Percentiles rank a stretch among this genome's conserved stretches.
phyloP scores from a whole-genome alignment of 2,888 invertebrate genomes.

The Cheilosia vulpina region DNA sequence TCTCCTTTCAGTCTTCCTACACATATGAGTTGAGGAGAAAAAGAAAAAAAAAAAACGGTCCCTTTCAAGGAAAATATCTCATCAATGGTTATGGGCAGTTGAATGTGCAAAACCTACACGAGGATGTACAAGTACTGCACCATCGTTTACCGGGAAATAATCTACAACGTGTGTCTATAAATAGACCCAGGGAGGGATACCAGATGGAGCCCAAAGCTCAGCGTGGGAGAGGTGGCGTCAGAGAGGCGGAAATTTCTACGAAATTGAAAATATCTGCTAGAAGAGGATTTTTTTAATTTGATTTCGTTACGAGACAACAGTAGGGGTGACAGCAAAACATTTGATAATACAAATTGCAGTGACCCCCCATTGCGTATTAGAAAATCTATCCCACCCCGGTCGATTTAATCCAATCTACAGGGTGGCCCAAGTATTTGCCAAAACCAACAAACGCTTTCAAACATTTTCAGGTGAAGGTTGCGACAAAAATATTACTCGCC shows the following conservation, averaged over 20 bases:
- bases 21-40: too few species aligned
- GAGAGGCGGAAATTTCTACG: conserved; percentile 10
- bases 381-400: too few species aligned
- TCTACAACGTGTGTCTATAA: conserved; percentile 8
- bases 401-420: too few species aligned
- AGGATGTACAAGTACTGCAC: background rate
- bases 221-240: background rate
- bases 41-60: conserved; percentile 1
- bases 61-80: conserved; percentile 17
- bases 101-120: conserved; percentile 9
- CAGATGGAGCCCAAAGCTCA: conserved; percentile 13
- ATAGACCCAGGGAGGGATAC: background rate
- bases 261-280: conserved; percentile 30
- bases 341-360: background rate
- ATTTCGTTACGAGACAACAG: conserved; percentile 6
- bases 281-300: conserved; percentile 34
- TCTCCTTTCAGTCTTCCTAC: background rate
- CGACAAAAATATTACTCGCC: background rate
- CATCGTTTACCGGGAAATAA: conserved; percentile 9
- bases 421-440: conserved; percentile 1
- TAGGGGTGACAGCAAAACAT: background rate
- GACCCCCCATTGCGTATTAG: background rate
- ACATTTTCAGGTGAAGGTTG: conserved; percentile 4
- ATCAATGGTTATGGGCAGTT: conserved; percentile 15
- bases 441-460: background rate